Percentiles rank a stretch among this genome's conserved stretches.
Conservation (phyloP, 2,113 vertebrate species). For the Propithecus coquereli region DNA sequence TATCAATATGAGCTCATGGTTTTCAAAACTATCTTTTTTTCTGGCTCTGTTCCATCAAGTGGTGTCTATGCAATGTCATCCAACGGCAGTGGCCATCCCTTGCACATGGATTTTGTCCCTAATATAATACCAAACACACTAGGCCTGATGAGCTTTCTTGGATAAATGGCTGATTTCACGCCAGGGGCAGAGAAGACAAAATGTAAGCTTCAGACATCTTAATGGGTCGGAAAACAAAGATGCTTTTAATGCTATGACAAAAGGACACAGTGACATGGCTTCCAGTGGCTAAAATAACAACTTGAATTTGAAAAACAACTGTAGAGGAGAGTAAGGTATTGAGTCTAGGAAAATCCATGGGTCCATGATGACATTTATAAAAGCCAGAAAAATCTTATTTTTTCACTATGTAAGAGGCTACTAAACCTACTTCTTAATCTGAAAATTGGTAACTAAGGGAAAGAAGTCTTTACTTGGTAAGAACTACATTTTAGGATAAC, state of each 20-base stretch:
- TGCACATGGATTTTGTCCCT: background rate
- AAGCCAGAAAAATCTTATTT: background rate
- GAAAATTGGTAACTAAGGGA: background rate
- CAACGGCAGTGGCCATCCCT: background rate
- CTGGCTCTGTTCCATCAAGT: background rate
- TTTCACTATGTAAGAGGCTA: background rate
- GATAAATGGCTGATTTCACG: background rate
- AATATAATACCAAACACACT: background rate
- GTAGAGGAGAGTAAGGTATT: background rate
- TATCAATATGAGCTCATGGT: background rate
- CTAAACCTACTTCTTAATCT: background rate
- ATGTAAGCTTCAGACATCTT: background rate
- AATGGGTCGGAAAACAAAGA: background rate
- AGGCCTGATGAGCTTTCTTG: background rate
- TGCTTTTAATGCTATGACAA: background rate
- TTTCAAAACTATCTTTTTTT: background rate
- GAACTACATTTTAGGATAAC: background rate
- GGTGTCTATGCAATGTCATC: background rate
- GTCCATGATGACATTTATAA: background rate
- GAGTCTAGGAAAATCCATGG: background rate
- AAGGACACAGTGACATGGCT: background rate
- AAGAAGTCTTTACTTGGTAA: background rate
- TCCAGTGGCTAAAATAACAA: background rate
- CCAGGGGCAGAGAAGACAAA: background rate
- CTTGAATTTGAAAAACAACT: background rate